Evolutionary conservation across 1,140 invertebrate species (phyloP).

Genomic region (Muscidifurax raptorellus): DNA sequence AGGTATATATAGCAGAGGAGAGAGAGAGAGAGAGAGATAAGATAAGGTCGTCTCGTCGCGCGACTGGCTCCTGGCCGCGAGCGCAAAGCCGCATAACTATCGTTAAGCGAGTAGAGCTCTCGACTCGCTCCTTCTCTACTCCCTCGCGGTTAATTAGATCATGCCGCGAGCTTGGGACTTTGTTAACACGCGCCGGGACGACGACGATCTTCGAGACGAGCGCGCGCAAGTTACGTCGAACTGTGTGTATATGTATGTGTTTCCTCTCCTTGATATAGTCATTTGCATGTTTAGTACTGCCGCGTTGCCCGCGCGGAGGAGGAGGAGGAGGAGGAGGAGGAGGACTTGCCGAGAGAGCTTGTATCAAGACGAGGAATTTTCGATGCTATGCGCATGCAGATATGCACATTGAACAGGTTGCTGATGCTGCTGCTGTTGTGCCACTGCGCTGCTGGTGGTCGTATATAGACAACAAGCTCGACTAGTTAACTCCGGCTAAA

Average conservation of each 20-base stretch:
- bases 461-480: no score
- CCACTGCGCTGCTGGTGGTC: neutral
- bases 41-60: neutral
- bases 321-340: no score
- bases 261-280: conserved; percentile 19
- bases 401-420: neutral
- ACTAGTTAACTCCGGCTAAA: no score
- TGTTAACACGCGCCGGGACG: conserved; percentile 21
- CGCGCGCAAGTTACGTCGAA: conserved; percentile 21
- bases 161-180: neutral
- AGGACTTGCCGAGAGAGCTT: no score
- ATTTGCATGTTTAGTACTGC: conserved; percentile 41
- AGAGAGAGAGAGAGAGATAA: neutral
- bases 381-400: conserved; percentile 3
- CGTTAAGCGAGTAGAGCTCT: neutral
- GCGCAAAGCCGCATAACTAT: conserved; percentile 13
- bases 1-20: neutral
- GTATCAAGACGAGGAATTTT: conserved; percentile 6
- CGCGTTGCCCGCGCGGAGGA: neutral
- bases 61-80: neutral
- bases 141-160: conserved; percentile 40
- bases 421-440: no score
- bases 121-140: neutral
- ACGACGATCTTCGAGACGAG: neutral
- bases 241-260: neutral